Evolutionary conservation across 2,888 invertebrate genomes (phyloP).

Genomic region (Gandaritis pyraliata): DNA sequence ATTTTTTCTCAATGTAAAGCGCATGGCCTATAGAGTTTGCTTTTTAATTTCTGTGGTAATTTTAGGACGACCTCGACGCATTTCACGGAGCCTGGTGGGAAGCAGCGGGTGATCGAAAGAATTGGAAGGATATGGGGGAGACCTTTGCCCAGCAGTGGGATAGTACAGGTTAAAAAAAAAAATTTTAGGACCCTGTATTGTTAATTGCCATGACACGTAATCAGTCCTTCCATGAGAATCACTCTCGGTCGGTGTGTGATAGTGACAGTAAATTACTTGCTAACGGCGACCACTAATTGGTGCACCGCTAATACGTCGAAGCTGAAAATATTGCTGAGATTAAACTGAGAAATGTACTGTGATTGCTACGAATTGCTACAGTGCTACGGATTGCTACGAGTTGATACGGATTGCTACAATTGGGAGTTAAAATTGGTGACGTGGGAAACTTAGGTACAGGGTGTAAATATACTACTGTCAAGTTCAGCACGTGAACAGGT

Average conservation of each 20-base stretch:
- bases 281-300: slow-evolving; percentile 76
- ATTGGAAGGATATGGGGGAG: too few species aligned
- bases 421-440: slow-evolving; percentile 8
- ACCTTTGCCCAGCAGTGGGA: too few species aligned
- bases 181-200: too few species aligned
- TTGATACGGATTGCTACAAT: slow-evolving; percentile 6
- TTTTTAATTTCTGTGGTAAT: too few species aligned
- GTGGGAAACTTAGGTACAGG: neutral
- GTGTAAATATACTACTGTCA: too few species aligned
- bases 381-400: slow-evolving; percentile 17
- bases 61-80: too few species aligned
- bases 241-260: slow-evolving; percentile 55
- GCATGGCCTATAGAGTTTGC: too few species aligned
- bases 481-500: too few species aligned
- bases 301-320: slow-evolving; percentile 64
- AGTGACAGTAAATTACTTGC: slow-evolving; percentile 77
- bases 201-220: slow-evolving; percentile 47
- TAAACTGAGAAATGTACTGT: slow-evolving; percentile 44
- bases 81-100: too few species aligned
- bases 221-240: slow-evolving; percentile 37
- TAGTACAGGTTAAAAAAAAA: too few species aligned
- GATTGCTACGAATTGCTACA: slow-evolving; percentile 31
- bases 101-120: too few species aligned
- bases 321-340: slow-evolving; percentile 61
- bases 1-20: too few species aligned